Base-by-base conservation (phyloP, 1,140 invertebrate species). In the Pissodes strobi region DNA sequence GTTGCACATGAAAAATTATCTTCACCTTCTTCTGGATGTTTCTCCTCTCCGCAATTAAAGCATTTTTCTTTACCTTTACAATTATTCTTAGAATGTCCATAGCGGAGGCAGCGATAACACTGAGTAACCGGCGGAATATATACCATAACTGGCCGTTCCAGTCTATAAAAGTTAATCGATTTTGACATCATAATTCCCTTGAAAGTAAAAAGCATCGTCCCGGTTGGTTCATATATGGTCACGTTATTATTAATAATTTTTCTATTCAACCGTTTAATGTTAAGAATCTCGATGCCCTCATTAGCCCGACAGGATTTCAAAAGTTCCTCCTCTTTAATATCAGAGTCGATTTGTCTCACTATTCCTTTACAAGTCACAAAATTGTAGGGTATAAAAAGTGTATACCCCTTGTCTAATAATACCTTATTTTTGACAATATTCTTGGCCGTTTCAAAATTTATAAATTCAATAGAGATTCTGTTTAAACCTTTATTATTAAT, bases 331-430 rank as follows among this genome's bases (percentile, higher is more conserved):
- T 48, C 22, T 34, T 21, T 30, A 1, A 60, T 25, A 12, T 48
- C 27, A n/a, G 21, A 34, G 19, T 45, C 15, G 9, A 60, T 23
- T n/a, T 60, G 15, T 25, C 45, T 60, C 12, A 60, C 30, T 18
- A 60, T 49, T n/a, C 25, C 57, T 49, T 60, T 60, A n/a, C 57
- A 60, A 37, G 57, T 49, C 4, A 60, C 45, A 37, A 48, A 34
- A 60, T 60, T 60, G 30, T 18, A 43, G 10, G 57, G 57, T 15
- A 59, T 46, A 38, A 34, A 51, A 6, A 60, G 21, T 27, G 30
- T 39, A 13, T 60, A 48, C 10, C 38, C 38, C 13, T 60, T n/a
- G n/a, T n/a, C n/a, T n/a, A n/a, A n/a, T n/a, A n/a, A 13, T 37
- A 17, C 8, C 19, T 59, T 45, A 59, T 59, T 46, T 13, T 59